Percentiles rank a stretch among this genome's conserved stretches.
Evolutionary conservation across 2,797 vertebrate species (phyloP).

Genomic region (Ceyx erithaca): DNA sequence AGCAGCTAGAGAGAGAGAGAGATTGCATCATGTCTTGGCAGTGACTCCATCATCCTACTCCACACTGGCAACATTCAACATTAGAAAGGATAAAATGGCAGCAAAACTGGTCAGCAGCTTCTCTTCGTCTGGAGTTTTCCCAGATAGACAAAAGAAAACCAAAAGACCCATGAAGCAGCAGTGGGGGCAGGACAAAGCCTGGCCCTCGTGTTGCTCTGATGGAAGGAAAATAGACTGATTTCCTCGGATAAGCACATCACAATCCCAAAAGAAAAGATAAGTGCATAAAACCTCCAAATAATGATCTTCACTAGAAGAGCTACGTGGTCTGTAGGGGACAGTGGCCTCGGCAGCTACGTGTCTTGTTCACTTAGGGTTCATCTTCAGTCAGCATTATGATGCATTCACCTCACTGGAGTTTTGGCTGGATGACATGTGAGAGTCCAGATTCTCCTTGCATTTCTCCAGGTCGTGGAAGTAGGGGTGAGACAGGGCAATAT

Average conservation of each 20-base stretch:
- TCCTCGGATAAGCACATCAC: slow-evolving; percentile 68
- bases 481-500: slow-evolving; percentile 91
- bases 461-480: slow-evolving; percentile 96
- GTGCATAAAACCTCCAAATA: slow-evolving; percentile 58
- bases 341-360: slow-evolving; percentile 37
- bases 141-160: slow-evolving; percentile 73
- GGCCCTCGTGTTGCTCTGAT: slow-evolving; percentile 79
- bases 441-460: slow-evolving; percentile 88
- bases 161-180: slow-evolving; percentile 80
- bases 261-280: slow-evolving; percentile 60
- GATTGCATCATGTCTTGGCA: slow-evolving; percentile 73
- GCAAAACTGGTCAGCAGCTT: slow-evolving; percentile 85
- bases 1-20: slow-evolving; percentile 77
- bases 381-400: slow-evolving; percentile 80
- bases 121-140: slow-evolving; percentile 76
- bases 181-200: slow-evolving; percentile 47
- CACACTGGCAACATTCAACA: slow-evolving; percentile 76
- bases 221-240: slow-evolving; percentile 77
- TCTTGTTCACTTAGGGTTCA: slow-evolving; percentile 41
- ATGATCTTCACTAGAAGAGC: slow-evolving; percentile 46
- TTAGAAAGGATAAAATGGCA: slow-evolving; percentile 78
- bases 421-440: slow-evolving; percentile 88
- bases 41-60: slow-evolving; percentile 68
- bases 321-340: slow-evolving; percentile 28
- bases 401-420: slow-evolving; percentile 89